These are phyloP conservation scores for Lasius fuliginosus DNA, from an alignment of 2,888 invertebrate species.

Conservation along the genomic window DNA sequence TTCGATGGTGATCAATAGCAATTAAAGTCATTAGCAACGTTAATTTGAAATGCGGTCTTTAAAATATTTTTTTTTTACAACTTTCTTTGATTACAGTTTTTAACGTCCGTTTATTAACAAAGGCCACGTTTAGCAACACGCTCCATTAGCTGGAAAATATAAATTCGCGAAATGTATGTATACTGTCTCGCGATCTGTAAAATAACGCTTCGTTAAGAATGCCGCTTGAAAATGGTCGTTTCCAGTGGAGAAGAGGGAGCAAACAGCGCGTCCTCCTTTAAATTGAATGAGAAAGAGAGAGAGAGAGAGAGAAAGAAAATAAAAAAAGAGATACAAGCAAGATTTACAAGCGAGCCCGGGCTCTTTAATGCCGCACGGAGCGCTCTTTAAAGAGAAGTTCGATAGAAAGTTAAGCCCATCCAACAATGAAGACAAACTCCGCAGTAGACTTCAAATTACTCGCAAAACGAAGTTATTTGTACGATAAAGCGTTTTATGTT, in stretches of 20 bases:
- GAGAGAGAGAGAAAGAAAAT: not conserved
- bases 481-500: constrained; percentile 46
- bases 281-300: constrained; percentile 45
- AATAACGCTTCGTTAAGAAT: constrained; percentile 75
- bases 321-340: constrained; percentile 67
- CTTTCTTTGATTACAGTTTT: constrained; percentile 35
- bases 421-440: constrained; percentile 63
- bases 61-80: not conserved
- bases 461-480: constrained; percentile 66
- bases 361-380: constrained; percentile 69
- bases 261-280: constrained; percentile 64
- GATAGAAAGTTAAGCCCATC: constrained; percentile 66
- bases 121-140: constrained; percentile 16
- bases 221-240: constrained; percentile 69
- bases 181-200: constrained; percentile 59
- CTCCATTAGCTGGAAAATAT: constrained; percentile 47
- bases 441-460: constrained; percentile 68
- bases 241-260: constrained; percentile 60
- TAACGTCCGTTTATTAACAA: constrained; percentile 27
- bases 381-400: constrained; percentile 64
- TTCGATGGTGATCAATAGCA: not conserved
- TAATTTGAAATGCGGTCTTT: not conserved
- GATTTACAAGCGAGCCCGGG: constrained; percentile 65
- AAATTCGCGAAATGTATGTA: constrained; percentile 33
- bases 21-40: not conserved